These are phyloP conservation scores for Alosa alosa DNA, from an alignment of 2,113 vertebrate species.

Conservation along the genomic window DNA sequence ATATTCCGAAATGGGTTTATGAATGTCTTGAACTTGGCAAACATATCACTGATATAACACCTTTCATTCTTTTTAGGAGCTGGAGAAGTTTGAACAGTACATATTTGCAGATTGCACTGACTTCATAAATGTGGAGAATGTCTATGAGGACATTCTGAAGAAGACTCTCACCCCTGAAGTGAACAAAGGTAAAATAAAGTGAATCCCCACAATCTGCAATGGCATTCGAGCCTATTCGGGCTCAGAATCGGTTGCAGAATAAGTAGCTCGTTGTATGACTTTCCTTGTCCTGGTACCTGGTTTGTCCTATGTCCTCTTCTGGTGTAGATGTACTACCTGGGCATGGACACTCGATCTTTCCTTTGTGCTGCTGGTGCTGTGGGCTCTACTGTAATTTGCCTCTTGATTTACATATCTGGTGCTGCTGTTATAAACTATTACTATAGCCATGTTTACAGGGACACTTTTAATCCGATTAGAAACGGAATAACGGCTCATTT, in stretches of 20 bases:
- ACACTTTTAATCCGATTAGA: no score
- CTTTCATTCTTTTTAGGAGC: conserved; percentile 63
- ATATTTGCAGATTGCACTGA: conserved; percentile 81
- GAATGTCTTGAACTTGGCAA: neutral
- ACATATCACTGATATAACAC: neutral
- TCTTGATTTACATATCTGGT: neutral
- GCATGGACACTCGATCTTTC: neutral
- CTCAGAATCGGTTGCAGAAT: neutral
- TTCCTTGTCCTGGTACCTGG: neutral
- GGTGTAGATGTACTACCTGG: neutral
- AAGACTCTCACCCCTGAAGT: conserved; percentile 74
- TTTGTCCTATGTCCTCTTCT: neutral
- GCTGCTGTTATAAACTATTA: neutral
- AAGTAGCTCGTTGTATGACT: neutral
- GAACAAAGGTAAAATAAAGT: conserved; percentile 79
- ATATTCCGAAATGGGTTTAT: neutral
- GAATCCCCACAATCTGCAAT: neutral
- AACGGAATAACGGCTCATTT: no score
- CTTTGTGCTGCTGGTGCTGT: neutral
- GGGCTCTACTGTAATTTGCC: neutral
- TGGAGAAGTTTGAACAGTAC: conserved; percentile 81
- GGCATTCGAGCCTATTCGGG: neutral
- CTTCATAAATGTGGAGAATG: conserved; percentile 81
- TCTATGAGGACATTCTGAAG: conserved; percentile 82
- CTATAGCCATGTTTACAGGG: no score